Base-by-base conservation (phyloP, 2,888 invertebrate genomes). In the Cephalotes varians region DNA sequence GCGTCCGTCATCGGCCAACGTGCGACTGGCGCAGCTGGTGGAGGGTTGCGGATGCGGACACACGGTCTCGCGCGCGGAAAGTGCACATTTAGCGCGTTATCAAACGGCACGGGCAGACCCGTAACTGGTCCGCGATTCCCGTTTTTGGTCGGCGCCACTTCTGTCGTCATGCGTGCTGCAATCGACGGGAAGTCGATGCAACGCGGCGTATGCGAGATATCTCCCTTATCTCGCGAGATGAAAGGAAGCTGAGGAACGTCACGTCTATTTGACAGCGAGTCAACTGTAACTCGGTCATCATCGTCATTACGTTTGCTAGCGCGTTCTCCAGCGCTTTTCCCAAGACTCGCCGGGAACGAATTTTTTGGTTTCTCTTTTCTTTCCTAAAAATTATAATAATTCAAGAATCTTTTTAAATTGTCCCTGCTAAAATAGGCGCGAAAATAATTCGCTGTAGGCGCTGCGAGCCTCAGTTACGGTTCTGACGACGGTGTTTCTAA, bases 71-170 rank as follows among this genome's bases (percentile, higher is more conserved):
- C 54, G 72, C 64, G 71, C 79, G 79, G 86, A 82, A 87, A 86
- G 73, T 65, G 84, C 76, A 88, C 87, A 82, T 85, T 88, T 88
- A 88, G 82, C 88, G 82, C 87, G 79, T 88, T 88, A 88, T 88
- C 88, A 86, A 86, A 76, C 83, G 85, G 82, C 84, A 47, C 54
- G 25, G 44, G 56, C 77, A 79, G 69, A 69, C 56, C 77, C 77
- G 77, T 77, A 77, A 56, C 54, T 77, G n/a, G 18, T 21, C 44
- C 40, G 21, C 21, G 31, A 31, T 18, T 1, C 37, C 21, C 47
- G 21, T 21, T 3, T 40, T 12, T 47, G 4, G 7, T 10, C 40
- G 25, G 12, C 69, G 69, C 40, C 25, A 40, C 51, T 44, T 69
- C 34, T 4, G 37, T 28, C 69, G 56, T 56, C 77, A 69, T 44